Percentiles rank a stretch among this genome's conserved stretches.
phyloP scores from a whole-genome alignment of 2,797 vertebrate species.

The Poeciliopsis presidionis region DNA sequence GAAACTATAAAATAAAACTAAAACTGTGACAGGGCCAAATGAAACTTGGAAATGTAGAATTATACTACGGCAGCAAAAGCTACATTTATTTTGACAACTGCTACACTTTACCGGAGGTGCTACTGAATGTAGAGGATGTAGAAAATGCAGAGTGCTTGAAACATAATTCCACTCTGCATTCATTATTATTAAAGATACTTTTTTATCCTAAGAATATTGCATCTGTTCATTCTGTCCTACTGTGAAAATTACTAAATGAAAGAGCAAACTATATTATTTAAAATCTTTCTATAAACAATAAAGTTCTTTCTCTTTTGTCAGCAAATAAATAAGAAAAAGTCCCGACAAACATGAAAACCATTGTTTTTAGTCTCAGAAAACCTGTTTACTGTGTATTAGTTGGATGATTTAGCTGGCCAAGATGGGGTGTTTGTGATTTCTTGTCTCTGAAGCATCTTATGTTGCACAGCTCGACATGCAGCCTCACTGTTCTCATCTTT shows the following conservation, averaged over 20 bases:
- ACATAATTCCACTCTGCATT: background rate
- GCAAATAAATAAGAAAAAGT: background rate
- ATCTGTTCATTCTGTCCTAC: background rate
- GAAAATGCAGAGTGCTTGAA: background rate
- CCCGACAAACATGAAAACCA: background rate
- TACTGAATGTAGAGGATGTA: background rate
- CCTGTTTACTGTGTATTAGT: background rate
- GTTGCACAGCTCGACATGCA: conserved; percentile 53
- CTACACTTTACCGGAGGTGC: background rate
- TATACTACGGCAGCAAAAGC: background rate
- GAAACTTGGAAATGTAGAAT: background rate
- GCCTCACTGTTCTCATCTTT: conserved; percentile 37
- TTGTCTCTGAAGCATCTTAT: conserved; percentile 29
- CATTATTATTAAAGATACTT: background rate
- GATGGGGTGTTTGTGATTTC: background rate
- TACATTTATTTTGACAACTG: background rate
- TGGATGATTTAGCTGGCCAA: background rate
- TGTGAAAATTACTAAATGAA: background rate
- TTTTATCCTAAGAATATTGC: background rate
- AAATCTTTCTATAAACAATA: background rate
- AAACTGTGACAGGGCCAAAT: background rate
- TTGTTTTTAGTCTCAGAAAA: background rate
- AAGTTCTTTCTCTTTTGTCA: background rate
- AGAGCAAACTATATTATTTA: background rate
- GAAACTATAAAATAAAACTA: background rate